Conservation (phyloP, 2,797 vertebrate species). For the Sebastes oblongus region DNA sequence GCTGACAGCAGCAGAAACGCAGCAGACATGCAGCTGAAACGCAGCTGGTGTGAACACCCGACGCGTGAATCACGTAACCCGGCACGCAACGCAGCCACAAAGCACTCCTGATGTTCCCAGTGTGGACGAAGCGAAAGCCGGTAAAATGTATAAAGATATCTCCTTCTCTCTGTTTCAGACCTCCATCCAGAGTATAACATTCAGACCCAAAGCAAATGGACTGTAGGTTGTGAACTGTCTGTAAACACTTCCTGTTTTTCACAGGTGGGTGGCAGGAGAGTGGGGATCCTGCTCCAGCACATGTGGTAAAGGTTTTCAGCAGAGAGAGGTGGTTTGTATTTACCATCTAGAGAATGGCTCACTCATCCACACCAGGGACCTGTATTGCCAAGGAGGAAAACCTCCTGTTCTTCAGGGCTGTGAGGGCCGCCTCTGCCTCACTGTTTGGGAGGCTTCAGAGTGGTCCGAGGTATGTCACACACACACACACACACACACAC, state of each 20-base stretch:
- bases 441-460: slow-evolving; percentile 93
- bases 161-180: not conserved
- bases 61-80: too few relatives aligned
- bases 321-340: slow-evolving; percentile 89
- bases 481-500: not conserved
- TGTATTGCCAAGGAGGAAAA: slow-evolving; percentile 88
- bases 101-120: too few relatives aligned
- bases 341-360: slow-evolving; percentile 93
- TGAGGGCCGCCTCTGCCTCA: slow-evolving; percentile 90
- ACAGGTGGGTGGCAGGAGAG: slow-evolving; percentile 90
- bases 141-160: not conserved
- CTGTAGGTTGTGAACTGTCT: not conserved
- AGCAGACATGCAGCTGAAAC: too few relatives aligned
- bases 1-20: too few relatives aligned
- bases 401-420: slow-evolving; percentile 87
- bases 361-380: slow-evolving; percentile 85
- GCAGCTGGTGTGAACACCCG: too few relatives aligned
- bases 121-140: not conserved
- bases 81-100: too few relatives aligned
- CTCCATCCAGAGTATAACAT: not conserved
- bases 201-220: not conserved
- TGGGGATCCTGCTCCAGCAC: slow-evolving; percentile 92
- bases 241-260: not conserved
- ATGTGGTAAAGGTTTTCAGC: slow-evolving; percentile 90
- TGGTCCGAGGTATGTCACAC: slow-evolving; percentile 89